Percentiles rank a stretch among this genome's conserved stretches.
Evolutionary conservation across 1,140 invertebrate genomes (phyloP).

Genomic region (Hesperophylax magnus): DNA sequence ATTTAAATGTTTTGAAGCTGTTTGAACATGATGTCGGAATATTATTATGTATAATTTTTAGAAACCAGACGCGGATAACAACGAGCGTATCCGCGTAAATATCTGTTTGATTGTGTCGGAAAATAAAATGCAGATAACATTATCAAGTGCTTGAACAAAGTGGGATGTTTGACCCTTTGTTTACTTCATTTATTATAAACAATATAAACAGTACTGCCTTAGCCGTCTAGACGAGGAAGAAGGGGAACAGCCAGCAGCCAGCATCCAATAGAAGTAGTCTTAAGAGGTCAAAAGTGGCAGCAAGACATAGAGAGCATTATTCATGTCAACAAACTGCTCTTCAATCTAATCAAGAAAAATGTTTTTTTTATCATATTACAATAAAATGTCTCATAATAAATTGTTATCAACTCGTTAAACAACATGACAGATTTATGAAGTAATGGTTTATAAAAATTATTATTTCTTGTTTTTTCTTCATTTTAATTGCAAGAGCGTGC

Average conservation of each 20-base stretch:
- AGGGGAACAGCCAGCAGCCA: neutral
- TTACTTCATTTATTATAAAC: neutral
- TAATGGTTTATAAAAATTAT: too few species aligned
- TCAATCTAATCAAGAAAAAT: conserved; percentile 9
- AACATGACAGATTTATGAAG: too few species aligned
- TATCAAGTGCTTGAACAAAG: conserved; percentile 1
- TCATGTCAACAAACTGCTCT: conserved; percentile 4
- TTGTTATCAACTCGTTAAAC: too few species aligned
- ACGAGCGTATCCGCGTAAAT: conserved; percentile 3
- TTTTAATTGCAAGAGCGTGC: too few species aligned
- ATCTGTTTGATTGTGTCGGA: conserved; percentile 12
- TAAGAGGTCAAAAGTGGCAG: neutral
- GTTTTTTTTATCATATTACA: neutral
- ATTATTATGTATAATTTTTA: too few species aligned
- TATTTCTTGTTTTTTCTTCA: too few species aligned
- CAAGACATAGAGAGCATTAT: neutral
- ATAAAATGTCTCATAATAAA: neutral
- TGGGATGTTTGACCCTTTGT: conserved; percentile 11
- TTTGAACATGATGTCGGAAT: too few species aligned
- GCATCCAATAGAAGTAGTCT: neutral
- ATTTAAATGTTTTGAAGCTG: too few species aligned
- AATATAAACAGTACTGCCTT: neutral
- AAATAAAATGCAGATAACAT: conserved; percentile 2
- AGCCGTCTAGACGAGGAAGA: neutral
- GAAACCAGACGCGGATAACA: too few species aligned